A percentile compares a stretch with the other conserved stretches of the same genome.
phyloP scores from a whole-genome alignment of 2,888 invertebrate species.

The Eremobia ochroleuca region DNA sequence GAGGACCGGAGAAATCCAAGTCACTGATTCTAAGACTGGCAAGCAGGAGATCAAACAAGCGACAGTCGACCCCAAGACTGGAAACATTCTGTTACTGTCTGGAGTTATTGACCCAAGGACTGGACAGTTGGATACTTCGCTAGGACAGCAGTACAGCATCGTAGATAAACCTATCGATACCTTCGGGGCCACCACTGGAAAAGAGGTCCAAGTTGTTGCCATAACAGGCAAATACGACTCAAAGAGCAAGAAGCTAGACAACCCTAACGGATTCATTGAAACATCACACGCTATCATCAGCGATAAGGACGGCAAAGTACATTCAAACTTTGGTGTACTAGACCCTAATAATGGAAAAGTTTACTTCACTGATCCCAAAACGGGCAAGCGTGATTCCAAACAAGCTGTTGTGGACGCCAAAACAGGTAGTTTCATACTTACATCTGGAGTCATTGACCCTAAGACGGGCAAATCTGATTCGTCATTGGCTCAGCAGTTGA shows the following conservation, averaged over 20 bases:
- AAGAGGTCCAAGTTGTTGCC: slow-evolving; percentile 90
- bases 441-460: slow-evolving; percentile 92
- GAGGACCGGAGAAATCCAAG: slow-evolving; percentile 89
- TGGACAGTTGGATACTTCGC: slow-evolving; percentile 89
- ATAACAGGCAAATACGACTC: slow-evolving; percentile 92
- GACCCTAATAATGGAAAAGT: slow-evolving; percentile 91
- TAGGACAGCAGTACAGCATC: slow-evolving; percentile 92
- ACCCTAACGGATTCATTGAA: slow-evolving; percentile 90
- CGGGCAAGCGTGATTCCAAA: slow-evolving; percentile 92
- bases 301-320: slow-evolving; percentile 93
- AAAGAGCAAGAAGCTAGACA: slow-evolving; percentile 91
- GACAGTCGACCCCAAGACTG: slow-evolving; percentile 89
- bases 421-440: slow-evolving; percentile 91
- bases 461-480: slow-evolving; percentile 92
- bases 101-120: slow-evolving; percentile 92
- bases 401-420: slow-evolving; percentile 91
- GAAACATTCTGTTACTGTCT: slow-evolving; percentile 88
- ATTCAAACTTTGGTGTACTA: slow-evolving; percentile 92
- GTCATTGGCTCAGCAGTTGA: slow-evolving; percentile 91
- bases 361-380: slow-evolving; percentile 91
- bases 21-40: slow-evolving; percentile 86
- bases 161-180: slow-evolving; percentile 91
- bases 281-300: slow-evolving; percentile 91
- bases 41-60: slow-evolving; percentile 86
- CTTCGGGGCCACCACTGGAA: slow-evolving; percentile 83